These are phyloP conservation scores for Omphaloscelis lunosa DNA, from an alignment of 2,888 invertebrate genomes.

Conservation along the genomic window DNA sequence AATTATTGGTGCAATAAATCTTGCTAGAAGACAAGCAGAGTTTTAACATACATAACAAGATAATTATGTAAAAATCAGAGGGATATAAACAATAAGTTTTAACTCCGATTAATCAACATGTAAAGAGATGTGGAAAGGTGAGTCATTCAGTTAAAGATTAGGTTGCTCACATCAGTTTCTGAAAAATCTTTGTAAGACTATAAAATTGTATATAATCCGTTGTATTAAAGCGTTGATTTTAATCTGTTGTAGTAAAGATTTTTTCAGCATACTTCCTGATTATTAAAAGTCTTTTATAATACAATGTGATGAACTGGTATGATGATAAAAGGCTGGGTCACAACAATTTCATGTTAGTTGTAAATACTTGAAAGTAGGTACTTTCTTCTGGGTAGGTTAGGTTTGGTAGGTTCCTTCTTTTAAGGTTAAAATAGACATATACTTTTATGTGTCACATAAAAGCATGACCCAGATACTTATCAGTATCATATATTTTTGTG, in stretches of 20 bases:
- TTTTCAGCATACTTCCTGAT: background rate
- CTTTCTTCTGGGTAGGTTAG: too few relatives aligned
- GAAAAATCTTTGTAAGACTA: background rate
- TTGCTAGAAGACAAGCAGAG: background rate
- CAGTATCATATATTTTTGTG: constrained; percentile 7
- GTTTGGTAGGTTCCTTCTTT: too few relatives aligned
- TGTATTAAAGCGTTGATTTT: background rate
- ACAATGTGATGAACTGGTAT: background rate
- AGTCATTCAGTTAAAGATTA: constrained; percentile 17
- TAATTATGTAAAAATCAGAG: constrained; percentile 15
- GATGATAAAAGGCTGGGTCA: background rate
- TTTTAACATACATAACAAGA: background rate
- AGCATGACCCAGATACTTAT: background rate
- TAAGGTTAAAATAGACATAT: background rate
- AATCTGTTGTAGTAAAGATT: too few relatives aligned
- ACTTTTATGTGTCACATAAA: background rate
- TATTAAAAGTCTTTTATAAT: background rate
- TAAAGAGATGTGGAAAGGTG: background rate
- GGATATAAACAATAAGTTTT: background rate
- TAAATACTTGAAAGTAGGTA: background rate
- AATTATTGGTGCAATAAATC: background rate
- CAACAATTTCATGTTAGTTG: background rate
- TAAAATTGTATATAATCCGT: background rate
- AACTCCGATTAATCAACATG: background rate
- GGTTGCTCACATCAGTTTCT: constrained; percentile 3